Evolutionary conservation across 2,888 invertebrate genomes (phyloP).

Genomic region (Acanthosoma haemorrhoidale): DNA sequence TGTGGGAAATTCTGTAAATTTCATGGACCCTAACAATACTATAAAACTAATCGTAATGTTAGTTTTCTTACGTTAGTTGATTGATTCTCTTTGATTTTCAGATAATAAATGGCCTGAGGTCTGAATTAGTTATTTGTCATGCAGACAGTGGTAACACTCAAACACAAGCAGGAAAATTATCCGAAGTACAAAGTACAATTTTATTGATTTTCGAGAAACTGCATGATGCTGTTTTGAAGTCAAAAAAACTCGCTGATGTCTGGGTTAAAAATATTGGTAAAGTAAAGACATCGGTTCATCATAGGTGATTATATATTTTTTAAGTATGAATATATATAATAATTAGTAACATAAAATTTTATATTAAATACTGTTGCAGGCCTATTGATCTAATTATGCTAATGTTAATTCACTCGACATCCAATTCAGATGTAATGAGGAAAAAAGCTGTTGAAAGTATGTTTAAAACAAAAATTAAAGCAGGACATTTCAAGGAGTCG

Average conservation of each 20-base stretch:
- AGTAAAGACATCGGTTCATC: slow-evolving; percentile 46
- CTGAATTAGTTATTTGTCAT: slow-evolving; percentile 39
- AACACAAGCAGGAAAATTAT: slow-evolving; percentile 50
- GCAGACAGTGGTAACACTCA: slow-evolving; percentile 42
- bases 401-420: slow-evolving; percentile 40
- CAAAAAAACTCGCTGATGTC: slow-evolving; percentile 53
- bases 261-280: slow-evolving; percentile 56
- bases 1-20: no score
- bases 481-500: slow-evolving; percentile 39
- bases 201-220: slow-evolving; percentile 54
- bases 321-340: background rate
- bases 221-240: slow-evolving; percentile 53
- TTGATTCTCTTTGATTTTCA: slow-evolving; percentile 48
- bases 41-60: no score
- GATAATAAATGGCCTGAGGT: slow-evolving; percentile 50
- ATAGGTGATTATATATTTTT: slow-evolving; percentile 37
- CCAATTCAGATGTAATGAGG: slow-evolving; percentile 36
- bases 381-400: slow-evolving; percentile 42
- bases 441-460: slow-evolving; percentile 40
- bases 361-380: slow-evolving; percentile 33
- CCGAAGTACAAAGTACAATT: slow-evolving; percentile 46
- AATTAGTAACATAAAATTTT: background rate
- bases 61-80: no score
- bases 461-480: slow-evolving; percentile 41
- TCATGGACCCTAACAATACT: no score